Evolutionary conservation across 2,113 vertebrate genomes (phyloP), one percentile per base, ranked within the genome.

Genomic region (Empidonax traillii): DNA sequence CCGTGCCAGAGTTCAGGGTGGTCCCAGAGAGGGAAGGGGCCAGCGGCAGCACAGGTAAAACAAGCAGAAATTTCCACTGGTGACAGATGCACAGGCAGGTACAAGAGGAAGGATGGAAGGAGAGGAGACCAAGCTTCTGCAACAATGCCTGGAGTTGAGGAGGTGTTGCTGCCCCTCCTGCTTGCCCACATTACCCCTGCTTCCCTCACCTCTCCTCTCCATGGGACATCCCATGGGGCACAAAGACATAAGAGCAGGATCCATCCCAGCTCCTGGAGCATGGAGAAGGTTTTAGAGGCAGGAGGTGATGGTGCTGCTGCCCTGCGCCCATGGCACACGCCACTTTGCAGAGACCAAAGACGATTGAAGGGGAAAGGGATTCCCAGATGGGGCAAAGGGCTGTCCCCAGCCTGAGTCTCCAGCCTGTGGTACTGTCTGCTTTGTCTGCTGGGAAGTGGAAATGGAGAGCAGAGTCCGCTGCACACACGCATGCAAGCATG

Each of bases 1-100:
- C 44, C 0, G 11, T 2, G 1, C 28, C 0, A 1, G 28, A 39
- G 39, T 11, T 66, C 69, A 41, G 51, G 6, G 2, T 0, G 0
- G 63, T 25, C 55, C 4, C 0, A 3, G 55, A 33, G 15, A 73
- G 74, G 51, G 46, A 35, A 25, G 46, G 56, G 63, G 18, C 39
- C 47, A 68, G 24, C 39, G 15, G 49, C 1, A 0, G 37, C 62
- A 56, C 28, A 58, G 21, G 44, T 15, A 76, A 80, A 90, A 14
- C 17, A 89, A 58, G 55, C 0, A 1, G 89, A 95, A 94, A 95
- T 96, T 88, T 92, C 67, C 91, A 61, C 4, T 47, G 63, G 72
- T 69, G 79, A 52, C 49, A 80, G 59, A 72, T 8, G n/a, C 47
- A 52, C 53, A 23, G 49, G 18, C 47, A 9, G 1, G 66, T 35